These are phyloP conservation scores for Dasypolia templi DNA, from an alignment of 2,888 invertebrate species.

Conservation along the genomic window DNA sequence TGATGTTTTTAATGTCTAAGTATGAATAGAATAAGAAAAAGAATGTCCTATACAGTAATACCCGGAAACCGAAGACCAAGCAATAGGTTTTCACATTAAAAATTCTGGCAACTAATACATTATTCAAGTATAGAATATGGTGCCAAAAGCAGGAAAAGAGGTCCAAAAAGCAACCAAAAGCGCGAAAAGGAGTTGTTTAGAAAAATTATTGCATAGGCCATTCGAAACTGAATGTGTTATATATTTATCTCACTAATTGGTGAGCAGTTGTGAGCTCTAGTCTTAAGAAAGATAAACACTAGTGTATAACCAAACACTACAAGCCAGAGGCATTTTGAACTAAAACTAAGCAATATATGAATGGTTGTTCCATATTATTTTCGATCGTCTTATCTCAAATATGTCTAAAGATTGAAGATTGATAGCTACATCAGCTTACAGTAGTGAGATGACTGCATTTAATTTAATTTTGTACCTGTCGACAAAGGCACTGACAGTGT, in stretches of 20 bases:
- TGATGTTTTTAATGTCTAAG: constrained; percentile 50
- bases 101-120: constrained; percentile 32
- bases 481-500: constrained; percentile 64
- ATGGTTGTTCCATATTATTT: constrained; percentile 57
- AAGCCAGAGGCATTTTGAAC: constrained; percentile 50
- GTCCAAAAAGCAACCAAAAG: constrained; percentile 41
- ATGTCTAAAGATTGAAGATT: constrained; percentile 32
- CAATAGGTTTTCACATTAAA: constrained; percentile 21
- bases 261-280: constrained; percentile 67
- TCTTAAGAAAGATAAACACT: constrained; percentile 54
- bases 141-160: constrained; percentile 39
- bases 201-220: constrained; percentile 53
- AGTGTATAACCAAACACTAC: constrained; percentile 34
- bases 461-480: constrained; percentile 59
- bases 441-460: constrained; percentile 68
- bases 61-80: constrained; percentile 18
- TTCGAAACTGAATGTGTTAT: constrained; percentile 41
- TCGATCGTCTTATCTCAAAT: constrained; percentile 36
- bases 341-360: constrained; percentile 58
- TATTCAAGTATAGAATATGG: constrained; percentile 38
- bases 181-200: constrained; percentile 14
- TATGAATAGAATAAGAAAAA: constrained; percentile 40
- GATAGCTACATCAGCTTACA: constrained; percentile 40
- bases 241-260: constrained; percentile 53
- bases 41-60: constrained; percentile 62